Conservation (phyloP, 2,797 vertebrate species). For the Monodelphis domestica region DNA sequence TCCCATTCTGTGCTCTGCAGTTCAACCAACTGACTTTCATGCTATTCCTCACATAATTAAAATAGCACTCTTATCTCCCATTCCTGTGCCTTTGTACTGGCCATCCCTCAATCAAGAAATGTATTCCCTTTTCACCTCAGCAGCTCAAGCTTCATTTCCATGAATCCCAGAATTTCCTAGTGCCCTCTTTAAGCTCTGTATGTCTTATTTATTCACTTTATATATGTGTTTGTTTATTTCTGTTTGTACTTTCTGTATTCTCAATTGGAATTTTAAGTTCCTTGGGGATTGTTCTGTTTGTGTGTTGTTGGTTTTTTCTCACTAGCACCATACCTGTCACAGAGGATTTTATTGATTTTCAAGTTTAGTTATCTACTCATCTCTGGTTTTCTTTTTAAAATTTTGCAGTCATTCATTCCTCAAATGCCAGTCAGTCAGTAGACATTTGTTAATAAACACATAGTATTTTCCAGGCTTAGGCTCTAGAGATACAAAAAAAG, state of each 20-base stretch:
- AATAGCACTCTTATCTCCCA: background rate
- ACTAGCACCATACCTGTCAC: background rate
- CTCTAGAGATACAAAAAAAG: background rate
- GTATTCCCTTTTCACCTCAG: background rate
- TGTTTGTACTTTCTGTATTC: background rate
- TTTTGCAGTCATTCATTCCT: background rate
- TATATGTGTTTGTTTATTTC: too few relatives aligned
- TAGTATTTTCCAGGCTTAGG: background rate
- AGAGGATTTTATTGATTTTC: background rate
- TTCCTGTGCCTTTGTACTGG: background rate
- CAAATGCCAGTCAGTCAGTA: background rate
- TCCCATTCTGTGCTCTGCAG: background rate
- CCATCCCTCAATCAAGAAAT: background rate
- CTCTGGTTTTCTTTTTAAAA: background rate
- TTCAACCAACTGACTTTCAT: background rate
- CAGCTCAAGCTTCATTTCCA: background rate
- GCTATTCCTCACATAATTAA: background rate
- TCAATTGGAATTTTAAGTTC: background rate
- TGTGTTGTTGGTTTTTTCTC: background rate
- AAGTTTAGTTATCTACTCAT: background rate
- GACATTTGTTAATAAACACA: background rate
- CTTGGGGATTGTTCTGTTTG: background rate
- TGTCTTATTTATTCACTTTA: background rate
- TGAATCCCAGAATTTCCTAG: background rate
- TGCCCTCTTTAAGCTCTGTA: background rate